phyloP scores from a whole-genome alignment of 2,113 vertebrate genomes.

The Noctilio leporinus region DNA sequence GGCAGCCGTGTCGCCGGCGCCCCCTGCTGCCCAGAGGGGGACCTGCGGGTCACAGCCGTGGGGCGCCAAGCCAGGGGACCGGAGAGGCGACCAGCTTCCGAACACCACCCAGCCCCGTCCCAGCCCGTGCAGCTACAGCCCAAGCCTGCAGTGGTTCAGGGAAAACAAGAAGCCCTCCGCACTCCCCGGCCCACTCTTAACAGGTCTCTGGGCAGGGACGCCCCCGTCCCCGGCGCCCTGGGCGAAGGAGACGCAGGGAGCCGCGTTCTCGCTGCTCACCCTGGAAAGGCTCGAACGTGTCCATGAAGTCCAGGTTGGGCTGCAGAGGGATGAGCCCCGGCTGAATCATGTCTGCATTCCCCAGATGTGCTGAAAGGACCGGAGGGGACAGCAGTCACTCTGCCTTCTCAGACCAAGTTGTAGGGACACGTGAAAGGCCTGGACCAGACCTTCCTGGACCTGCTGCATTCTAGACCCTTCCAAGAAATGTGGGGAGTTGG shows the following conservation, averaged over 20 bases:
- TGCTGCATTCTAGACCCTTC: neutral
- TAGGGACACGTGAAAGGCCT: neutral
- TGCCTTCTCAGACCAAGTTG: neutral
- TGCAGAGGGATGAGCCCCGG: slow-evolving; percentile 96
- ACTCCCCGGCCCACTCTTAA: neutral
- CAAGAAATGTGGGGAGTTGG: neutral
- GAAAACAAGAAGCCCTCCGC: neutral
- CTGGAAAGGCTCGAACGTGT: slow-evolving; percentile 95
- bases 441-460: neutral
- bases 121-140: neutral
- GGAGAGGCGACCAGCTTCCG: neutral
- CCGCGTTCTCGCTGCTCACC: slow-evolving; percentile 77
- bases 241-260: neutral
- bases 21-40: slow-evolving; percentile 49
- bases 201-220: neutral
- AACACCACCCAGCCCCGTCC: neutral
- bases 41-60: neutral
- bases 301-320: slow-evolving; percentile 98
- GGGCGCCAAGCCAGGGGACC: too few relatives aligned
- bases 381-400: neutral
- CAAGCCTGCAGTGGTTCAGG: neutral
- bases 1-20: neutral
- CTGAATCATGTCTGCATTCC: slow-evolving; percentile 99
- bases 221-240: neutral
- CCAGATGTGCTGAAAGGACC: slow-evolving; percentile 87